These are phyloP conservation scores for Azorinus chamasolen DNA, from an alignment of 2,888 invertebrate genomes.

Conservation along the genomic window DNA sequence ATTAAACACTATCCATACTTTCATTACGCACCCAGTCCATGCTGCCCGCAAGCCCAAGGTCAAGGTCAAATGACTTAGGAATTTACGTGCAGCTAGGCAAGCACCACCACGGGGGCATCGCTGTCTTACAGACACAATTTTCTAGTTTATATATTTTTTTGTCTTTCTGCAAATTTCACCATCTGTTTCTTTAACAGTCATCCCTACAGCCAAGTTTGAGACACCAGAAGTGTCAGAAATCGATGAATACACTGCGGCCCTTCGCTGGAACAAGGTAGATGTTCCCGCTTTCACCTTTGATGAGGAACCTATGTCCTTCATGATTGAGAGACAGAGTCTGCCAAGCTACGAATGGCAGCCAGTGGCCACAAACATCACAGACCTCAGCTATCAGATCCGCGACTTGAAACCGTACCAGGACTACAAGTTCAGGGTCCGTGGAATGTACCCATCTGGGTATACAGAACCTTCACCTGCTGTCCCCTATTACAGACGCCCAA, in stretches of 20 bases:
- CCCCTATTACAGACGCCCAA: constrained; percentile 79
- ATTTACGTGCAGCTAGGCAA: too few species aligned
- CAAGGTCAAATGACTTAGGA: too few species aligned
- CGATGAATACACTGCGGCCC: constrained; percentile 70
- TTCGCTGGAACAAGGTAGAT: constrained; percentile 79
- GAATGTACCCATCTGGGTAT: constrained; percentile 96
- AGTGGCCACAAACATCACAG: constrained; percentile 76
- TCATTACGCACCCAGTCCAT: too few species aligned
- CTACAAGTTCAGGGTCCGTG: constrained; percentile 97
- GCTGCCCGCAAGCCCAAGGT: too few species aligned
- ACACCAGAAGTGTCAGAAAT: constrained; percentile 76
- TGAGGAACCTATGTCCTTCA: constrained; percentile 78
- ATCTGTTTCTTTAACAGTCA: constrained; percentile 63
- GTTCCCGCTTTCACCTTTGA: constrained; percentile 74
- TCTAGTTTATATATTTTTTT: too few species aligned
- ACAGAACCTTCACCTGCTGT: constrained; percentile 98
- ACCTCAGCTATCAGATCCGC: constrained; percentile 75
- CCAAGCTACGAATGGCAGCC: constrained; percentile 80
- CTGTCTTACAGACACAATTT: too few species aligned
- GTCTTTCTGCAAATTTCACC: too few species aligned
- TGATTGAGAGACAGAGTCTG: constrained; percentile 78
- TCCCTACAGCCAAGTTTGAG: constrained; percentile 79
- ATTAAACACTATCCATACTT: too few species aligned
- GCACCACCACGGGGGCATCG: too few species aligned
- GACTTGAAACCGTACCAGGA: constrained; percentile 95